Percentiles rank a stretch among this genome's conserved stretches.
Conservation (phyloP, 2,113 vertebrate species). For the Meles meles region DNA sequence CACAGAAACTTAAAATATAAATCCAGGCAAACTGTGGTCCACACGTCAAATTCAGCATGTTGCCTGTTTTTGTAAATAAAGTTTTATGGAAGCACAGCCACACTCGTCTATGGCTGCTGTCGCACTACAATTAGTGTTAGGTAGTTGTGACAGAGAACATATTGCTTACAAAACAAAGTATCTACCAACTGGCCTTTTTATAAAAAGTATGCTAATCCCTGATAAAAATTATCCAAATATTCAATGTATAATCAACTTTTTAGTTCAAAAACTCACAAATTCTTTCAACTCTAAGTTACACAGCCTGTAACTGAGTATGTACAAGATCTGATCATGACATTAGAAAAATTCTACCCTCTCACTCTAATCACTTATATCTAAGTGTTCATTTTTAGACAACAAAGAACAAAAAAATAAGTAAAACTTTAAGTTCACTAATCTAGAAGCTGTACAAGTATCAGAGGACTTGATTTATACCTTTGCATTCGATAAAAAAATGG, state of each 20-base stretch:
- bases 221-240: background rate
- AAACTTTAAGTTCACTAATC: conserved; percentile 8
- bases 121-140: background rate
- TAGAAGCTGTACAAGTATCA: background rate
- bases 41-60: background rate
- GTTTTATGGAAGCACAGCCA: background rate
- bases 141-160: background rate
- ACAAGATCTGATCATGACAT: background rate
- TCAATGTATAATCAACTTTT: background rate
- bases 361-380: background rate
- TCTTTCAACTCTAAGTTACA: background rate
- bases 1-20: background rate
- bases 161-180: background rate
- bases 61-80: background rate
- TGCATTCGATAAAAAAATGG: background rate
- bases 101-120: background rate
- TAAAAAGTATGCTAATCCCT: background rate
- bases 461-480: background rate
- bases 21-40: background rate
- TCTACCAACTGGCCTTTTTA: background rate
- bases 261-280: background rate
- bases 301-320: background rate
- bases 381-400: background rate
- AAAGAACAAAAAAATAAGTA: background rate
- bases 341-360: background rate